Conservation (phyloP, 2,113 vertebrate species). For the Crotalus tigris region DNA sequence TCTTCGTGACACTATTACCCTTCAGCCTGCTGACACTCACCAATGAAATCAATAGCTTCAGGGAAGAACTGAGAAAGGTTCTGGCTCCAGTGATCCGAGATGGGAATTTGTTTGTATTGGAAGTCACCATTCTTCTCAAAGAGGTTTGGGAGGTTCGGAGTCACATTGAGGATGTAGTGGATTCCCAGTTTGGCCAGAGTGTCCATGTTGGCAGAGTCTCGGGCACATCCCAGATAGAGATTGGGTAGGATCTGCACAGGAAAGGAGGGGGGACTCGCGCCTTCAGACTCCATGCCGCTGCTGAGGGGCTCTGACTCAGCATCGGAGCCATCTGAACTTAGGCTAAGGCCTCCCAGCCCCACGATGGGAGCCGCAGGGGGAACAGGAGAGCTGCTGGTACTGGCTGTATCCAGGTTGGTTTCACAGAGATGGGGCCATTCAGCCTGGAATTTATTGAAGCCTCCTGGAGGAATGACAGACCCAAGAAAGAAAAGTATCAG, state of each 20-base stretch:
- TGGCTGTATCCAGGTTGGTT: slow-evolving; percentile 73
- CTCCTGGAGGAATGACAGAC: slow-evolving; percentile 68
- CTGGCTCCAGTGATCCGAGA: slow-evolving; percentile 90
- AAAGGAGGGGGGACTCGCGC: slow-evolving; percentile 76
- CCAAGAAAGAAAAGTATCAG: neutral
- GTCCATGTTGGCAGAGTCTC: slow-evolving; percentile 82
- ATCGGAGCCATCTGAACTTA: slow-evolving; percentile 80
- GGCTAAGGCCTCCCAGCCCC: slow-evolving; percentile 80
- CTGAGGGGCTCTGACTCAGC: slow-evolving; percentile 75
- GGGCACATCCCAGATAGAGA: slow-evolving; percentile 87
- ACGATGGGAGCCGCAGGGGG: slow-evolving; percentile 73
- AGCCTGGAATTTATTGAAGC: slow-evolving; percentile 84
- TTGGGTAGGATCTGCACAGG: slow-evolving; percentile 88
- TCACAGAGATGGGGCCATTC: slow-evolving; percentile 85
- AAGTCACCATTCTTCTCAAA: slow-evolving; percentile 85
- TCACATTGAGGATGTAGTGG: slow-evolving; percentile 87
- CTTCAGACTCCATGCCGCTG: slow-evolving; percentile 76
- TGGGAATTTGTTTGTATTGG: slow-evolving; percentile 89
- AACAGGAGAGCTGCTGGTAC: slow-evolving; percentile 68
- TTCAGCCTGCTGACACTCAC: slow-evolving; percentile 65
- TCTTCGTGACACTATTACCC: neutral
- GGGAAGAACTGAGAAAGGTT: slow-evolving; percentile 89
- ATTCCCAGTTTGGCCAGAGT: slow-evolving; percentile 81
- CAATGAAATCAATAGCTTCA: slow-evolving; percentile 86
- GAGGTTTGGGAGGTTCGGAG: slow-evolving; percentile 87